Evolutionary conservation across 2,888 invertebrate species (phyloP), one percentile per base, ranked within the genome.

Genomic region (Cyclophora punctaria): DNA sequence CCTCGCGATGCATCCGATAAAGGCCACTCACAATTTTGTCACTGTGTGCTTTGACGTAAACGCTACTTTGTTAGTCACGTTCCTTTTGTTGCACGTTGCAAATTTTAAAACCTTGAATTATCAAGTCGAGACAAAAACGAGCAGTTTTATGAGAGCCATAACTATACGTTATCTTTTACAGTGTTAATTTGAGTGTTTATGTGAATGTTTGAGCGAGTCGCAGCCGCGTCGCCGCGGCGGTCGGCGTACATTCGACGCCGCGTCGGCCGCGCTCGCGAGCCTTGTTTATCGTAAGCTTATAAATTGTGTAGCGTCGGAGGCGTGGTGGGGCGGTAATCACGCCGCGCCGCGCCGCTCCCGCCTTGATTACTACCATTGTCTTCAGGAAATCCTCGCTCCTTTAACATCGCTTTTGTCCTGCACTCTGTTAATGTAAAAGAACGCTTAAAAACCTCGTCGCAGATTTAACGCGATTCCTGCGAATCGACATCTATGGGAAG

Each of bases 281-380:
- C 62, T 68, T 73, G 71, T 75, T 75, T 71, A 69, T 70, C 62
- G 67, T 72, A 69, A 71, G 72, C 71, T 75, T 76, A 71, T 74
- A 71, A 76, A 75, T 75, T 72, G 71, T 69, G 63, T 62, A 68
- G 69, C 65, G 58, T 52, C 56, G 52, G 50, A 51, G 48, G 54
- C 51, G 62, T 46, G 57, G 56, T 52, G 57, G 58, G 59, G 64
- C 58, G 68, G 70, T 73, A 73, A 73, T 76, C 73, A 69, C 67
- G 73, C 66, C 63, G 64, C 59, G 57, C 60, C 5, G 34, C 7
- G 4, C 54, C 60, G 60, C 68, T 64, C 63, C 69, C 66, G 71
- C 61, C 63, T 74, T 81, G 80, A 83, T 83, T 81, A 79, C 78
- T 66, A 65, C 73, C 67, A 80, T 83, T 83, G 83, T 83, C 78